phyloP scores from a whole-genome alignment of 2,888 invertebrate species.

The Perdita meconis region DNA sequence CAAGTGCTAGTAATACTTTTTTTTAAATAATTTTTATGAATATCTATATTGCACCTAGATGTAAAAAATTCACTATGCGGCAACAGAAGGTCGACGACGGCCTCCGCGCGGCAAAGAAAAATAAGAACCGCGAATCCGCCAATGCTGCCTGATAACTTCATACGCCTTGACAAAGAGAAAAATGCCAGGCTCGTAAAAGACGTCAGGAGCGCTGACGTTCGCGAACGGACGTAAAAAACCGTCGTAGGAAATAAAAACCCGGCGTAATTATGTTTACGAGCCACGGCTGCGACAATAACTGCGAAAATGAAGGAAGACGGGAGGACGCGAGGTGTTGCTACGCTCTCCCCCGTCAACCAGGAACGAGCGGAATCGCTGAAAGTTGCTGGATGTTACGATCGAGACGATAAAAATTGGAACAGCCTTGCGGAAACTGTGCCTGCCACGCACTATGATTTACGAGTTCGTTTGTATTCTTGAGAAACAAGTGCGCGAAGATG shows the following conservation, averaged over 20 bases:
- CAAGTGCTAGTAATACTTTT: no score
- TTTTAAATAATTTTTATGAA: no score
- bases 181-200: slow-evolving; percentile 74
- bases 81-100: neutral
- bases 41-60: no score
- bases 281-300: slow-evolving; percentile 75
- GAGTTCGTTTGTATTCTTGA: slow-evolving; percentile 10
- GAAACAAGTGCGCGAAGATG: slow-evolving; percentile 1
- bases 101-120: neutral
- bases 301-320: slow-evolving; percentile 54
- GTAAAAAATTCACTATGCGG: no score
- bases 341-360: neutral
- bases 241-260: slow-evolving; percentile 66
- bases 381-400: slow-evolving; percentile 10
- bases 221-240: slow-evolving; percentile 50
- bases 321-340: slow-evolving; percentile 23
- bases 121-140: neutral
- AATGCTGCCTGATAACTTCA: slow-evolving; percentile 70
- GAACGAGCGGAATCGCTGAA: slow-evolving; percentile 1
- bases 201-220: slow-evolving; percentile 67
- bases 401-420: slow-evolving; percentile 51
- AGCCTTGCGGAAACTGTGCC: slow-evolving; percentile 22
- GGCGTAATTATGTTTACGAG: slow-evolving; percentile 79
- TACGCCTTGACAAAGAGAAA: slow-evolving; percentile 73
- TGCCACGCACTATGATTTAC: slow-evolving; percentile 34